These are phyloP conservation scores for Schizopygopsis pylzovi DNA, from an alignment of 2,797 vertebrate species.

Conservation along the genomic window DNA sequence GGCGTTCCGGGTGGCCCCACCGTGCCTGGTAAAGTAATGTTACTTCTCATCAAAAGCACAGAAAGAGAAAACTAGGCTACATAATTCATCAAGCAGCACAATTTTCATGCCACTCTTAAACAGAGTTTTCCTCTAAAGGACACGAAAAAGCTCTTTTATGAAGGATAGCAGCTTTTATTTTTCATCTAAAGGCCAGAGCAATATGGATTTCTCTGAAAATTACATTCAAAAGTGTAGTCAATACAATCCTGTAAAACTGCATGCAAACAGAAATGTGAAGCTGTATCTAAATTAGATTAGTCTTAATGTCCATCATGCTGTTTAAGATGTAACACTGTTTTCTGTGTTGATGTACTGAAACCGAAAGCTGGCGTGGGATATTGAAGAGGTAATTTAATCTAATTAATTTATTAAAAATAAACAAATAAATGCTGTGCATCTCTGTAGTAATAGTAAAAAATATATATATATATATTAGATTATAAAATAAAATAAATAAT, in stretches of 20 bases:
- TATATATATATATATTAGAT: neutral
- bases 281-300: neutral
- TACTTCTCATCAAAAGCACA: slow-evolving; percentile 49
- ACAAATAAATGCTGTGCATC: neutral
- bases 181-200: neutral
- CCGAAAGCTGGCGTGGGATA: neutral
- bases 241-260: neutral
- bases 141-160: slow-evolving; percentile 11
- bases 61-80: slow-evolving; percentile 59
- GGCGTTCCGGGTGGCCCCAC: neutral
- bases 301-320: neutral
- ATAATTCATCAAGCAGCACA: slow-evolving; percentile 62
- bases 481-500: neutral
- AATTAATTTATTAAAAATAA: neutral
- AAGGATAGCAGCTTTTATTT: slow-evolving; percentile 16
- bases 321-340: neutral
- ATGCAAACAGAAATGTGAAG: slow-evolving; percentile 1
- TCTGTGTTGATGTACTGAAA: neutral
- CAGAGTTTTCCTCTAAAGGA: slow-evolving; percentile 40
- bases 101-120: slow-evolving; percentile 54
- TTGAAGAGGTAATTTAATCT: neutral
- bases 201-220: neutral
- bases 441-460: neutral
- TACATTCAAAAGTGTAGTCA: neutral
- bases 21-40: slow-evolving; percentile 2